phyloP scores from a whole-genome alignment of 2,113 vertebrate species.

The Pelvicachromis taeniatus region DNA sequence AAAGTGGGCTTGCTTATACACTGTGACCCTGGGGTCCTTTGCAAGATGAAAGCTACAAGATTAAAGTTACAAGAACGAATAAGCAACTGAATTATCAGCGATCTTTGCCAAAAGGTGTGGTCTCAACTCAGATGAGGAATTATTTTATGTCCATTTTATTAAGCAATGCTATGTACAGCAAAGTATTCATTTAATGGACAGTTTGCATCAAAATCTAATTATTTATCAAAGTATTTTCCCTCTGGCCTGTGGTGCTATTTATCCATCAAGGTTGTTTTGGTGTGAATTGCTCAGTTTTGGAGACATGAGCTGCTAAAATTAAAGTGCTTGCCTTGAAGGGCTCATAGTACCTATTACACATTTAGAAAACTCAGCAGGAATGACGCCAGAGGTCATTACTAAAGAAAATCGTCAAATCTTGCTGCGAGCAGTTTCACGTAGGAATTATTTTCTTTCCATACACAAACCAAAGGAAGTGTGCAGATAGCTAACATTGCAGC shows the following conservation, averaged over 20 bases:
- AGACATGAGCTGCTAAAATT: neutral
- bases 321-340: neutral
- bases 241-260: neutral
- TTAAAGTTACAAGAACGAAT: neutral
- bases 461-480: neutral
- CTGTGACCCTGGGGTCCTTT: neutral
- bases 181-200: neutral
- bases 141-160: neutral
- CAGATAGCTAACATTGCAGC: neutral
- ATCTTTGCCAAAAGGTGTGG: neutral
- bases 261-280: neutral
- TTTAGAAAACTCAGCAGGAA: neutral
- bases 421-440: neutral
- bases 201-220: neutral
- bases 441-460: neutral
- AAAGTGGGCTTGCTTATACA: neutral
- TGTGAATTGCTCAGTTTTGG: neutral
- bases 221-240: neutral
- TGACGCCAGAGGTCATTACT: neutral
- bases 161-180: neutral
- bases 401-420: neutral
- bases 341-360: neutral
- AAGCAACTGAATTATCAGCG: constrained; percentile 7
- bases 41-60: neutral
- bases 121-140: neutral